Evolutionary conservation across 2,888 invertebrate genomes (phyloP).

Genomic region (Trilocha varians): DNA sequence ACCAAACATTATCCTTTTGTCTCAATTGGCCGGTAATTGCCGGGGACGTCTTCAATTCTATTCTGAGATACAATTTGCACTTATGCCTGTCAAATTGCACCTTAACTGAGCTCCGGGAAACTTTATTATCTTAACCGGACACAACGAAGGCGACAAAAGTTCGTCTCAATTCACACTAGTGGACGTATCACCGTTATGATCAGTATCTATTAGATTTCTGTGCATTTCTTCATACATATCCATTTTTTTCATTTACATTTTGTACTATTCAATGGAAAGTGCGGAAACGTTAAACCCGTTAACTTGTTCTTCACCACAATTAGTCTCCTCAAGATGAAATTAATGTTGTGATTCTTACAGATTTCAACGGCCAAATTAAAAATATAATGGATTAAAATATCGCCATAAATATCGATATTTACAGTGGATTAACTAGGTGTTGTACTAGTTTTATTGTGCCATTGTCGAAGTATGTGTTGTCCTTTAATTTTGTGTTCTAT

Average conservation of each 20-base stretch:
- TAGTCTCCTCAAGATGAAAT: background rate
- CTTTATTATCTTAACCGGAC: background rate
- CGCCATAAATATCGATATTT: background rate
- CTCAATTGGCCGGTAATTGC: conserved; percentile 69
- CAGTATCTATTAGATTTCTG: background rate
- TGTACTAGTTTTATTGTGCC: conserved; percentile 20
- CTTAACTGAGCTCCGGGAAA: conserved; percentile 27
- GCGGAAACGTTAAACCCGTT: background rate
- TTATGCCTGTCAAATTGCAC: conserved; percentile 57
- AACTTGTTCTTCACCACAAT: background rate
- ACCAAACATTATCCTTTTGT: conserved; percentile 71
- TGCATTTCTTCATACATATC: background rate
- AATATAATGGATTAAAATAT: background rate
- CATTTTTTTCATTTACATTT: too few species aligned
- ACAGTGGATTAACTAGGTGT: conserved; percentile 12
- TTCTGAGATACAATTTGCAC: conserved; percentile 67
- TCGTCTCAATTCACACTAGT: background rate
- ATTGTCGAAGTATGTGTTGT: conserved; percentile 19
- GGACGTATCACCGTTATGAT: background rate
- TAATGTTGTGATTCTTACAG: background rate
- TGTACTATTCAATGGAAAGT: too few species aligned
- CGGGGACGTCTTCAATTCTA: conserved; percentile 57
- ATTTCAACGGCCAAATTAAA: background rate
- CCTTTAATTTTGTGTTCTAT: conserved; percentile 29
- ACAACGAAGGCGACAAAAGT: background rate